Percentiles rank a stretch among this genome's conserved stretches.
phyloP scores from a whole-genome alignment of 92 coral and sea anemone species.

The Bergia puertoricense region DNA sequence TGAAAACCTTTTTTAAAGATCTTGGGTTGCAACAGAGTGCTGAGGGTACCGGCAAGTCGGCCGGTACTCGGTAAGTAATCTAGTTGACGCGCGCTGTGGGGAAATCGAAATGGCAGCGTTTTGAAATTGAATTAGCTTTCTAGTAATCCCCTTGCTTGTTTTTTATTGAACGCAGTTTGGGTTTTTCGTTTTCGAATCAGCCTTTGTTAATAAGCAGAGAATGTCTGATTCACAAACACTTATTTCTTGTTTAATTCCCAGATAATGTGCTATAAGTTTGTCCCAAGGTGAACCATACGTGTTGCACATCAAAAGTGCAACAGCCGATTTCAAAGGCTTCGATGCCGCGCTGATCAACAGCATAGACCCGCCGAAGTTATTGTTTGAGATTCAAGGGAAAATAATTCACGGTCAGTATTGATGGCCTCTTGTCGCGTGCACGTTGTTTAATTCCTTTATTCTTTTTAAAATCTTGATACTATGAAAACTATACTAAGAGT shows the following conservation, averaged over 20 bases:
- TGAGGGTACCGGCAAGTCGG: neutral
- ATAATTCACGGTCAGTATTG: conserved; percentile 22
- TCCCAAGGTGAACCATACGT: neutral
- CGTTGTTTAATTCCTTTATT: neutral
- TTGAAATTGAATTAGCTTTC: neutral
- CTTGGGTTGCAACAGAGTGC: conserved; percentile 31
- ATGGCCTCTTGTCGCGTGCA: conserved; percentile 28
- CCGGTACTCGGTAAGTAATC: conserved; percentile 30
- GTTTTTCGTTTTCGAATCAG: neutral
- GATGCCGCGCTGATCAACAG: conserved; percentile 11
- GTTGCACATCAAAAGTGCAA: conserved; percentile 22
- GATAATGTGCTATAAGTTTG: conserved; percentile 25
- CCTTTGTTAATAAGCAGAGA: neutral
- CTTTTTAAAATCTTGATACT: no score
- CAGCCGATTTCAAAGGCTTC: conserved; percentile 25
- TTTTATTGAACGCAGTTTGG: neutral
- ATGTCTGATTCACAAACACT: neutral
- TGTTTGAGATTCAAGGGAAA: conserved; percentile 28
- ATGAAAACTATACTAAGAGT: no score
- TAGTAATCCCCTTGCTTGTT: neutral
- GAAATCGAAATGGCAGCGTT: conserved; percentile 31
- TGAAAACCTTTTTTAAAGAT: conserved; percentile 28
- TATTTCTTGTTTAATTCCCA: neutral
- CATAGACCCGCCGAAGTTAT: conserved; percentile 11
- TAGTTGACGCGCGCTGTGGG: conserved; percentile 33